Percentiles rank a stretch among this genome's conserved stretches.
Conservation (phyloP, 2,797 vertebrate species). For the Neostethus bicornis region DNA sequence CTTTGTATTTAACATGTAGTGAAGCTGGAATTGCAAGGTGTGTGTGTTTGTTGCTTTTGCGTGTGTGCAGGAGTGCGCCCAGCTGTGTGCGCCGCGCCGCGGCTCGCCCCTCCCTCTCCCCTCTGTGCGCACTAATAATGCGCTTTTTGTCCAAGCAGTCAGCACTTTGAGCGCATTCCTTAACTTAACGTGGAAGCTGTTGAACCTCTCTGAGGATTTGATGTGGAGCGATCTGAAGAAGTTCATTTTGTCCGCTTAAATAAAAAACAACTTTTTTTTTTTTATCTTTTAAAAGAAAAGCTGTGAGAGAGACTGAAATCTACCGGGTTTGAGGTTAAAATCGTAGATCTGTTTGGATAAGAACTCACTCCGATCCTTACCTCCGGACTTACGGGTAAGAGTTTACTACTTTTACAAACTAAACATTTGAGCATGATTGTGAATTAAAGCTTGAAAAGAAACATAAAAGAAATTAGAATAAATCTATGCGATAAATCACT, state of each 20-base stretch:
- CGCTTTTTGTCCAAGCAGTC: conserved; percentile 68
- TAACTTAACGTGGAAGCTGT: conserved; percentile 66
- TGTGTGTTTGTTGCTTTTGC: conserved; percentile 33
- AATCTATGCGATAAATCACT: no score
- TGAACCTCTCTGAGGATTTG: conserved; percentile 55
- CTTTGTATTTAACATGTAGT: conserved; percentile 38
- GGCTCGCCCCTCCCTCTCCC: conserved; percentile 70
- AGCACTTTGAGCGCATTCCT: conserved; percentile 72
- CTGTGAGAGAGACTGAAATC: conserved; percentile 22
- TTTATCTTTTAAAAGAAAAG: no score
- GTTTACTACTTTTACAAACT: conserved; percentile 5
- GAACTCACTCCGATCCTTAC: conserved; percentile 28
- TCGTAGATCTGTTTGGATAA: conserved; percentile 54
- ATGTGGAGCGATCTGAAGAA: conserved; percentile 35
- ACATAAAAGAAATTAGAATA: no score
- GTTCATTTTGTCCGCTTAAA: conserved; percentile 12
- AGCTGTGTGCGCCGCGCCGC: conserved; percentile 27
- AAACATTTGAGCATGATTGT: no score
- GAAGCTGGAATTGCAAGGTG: conserved; percentile 57
- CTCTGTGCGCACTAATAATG: conserved; percentile 69
- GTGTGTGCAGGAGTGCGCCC: conserved; percentile 46
- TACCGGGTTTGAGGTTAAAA: conserved; percentile 50
- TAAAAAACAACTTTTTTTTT: conserved; percentile 13
- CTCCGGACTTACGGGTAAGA: conserved; percentile 62
- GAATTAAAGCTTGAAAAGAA: no score